phyloP scores from a whole-genome alignment of 1,140 invertebrate species.

The Uloborus diversus region DNA sequence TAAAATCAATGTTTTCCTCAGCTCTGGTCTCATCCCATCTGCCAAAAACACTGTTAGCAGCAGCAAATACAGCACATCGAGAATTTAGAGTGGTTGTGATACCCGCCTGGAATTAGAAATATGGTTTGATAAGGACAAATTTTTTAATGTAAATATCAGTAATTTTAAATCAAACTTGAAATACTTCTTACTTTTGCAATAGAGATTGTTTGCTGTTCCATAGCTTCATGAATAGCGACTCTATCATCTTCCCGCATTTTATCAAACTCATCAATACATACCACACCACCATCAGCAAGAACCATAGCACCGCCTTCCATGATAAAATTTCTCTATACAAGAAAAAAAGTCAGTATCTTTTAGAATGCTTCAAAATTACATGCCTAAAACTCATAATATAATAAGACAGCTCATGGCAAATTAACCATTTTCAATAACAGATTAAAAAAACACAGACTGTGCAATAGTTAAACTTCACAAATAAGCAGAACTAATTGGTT shows the following conservation, averaged over 20 bases:
- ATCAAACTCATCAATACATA: conserved; percentile 99
- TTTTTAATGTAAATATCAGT: not conserved
- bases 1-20: conserved; percentile 99
- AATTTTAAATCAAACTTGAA: not conserved
- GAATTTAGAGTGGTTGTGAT: conserved; percentile 99
- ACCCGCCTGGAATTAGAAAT: conserved; percentile 76
- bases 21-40: conserved; percentile 99
- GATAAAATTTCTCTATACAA: conserved; percentile 93
- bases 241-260: conserved; percentile 99
- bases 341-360: too few species aligned
- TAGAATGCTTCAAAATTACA: conserved; percentile 2
- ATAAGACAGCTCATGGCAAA: too few species aligned
- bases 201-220: conserved; percentile 99
- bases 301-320: conserved; percentile 99
- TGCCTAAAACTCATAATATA: too few species aligned
- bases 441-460: too few species aligned
- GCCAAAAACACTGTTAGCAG: conserved; percentile 98
- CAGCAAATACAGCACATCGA: conserved; percentile 96
- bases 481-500: too few species aligned
- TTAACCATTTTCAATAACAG: too few species aligned
- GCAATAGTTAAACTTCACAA: too few species aligned
- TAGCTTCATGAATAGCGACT: conserved; percentile 99
- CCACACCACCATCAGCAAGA: conserved; percentile 97
- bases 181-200: conserved; percentile 85
- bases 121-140: not conserved